Evolutionary conservation across 2,113 vertebrate species (phyloP), one percentile per base, ranked within the genome.

Genomic region (Rynchops niger): DNA sequence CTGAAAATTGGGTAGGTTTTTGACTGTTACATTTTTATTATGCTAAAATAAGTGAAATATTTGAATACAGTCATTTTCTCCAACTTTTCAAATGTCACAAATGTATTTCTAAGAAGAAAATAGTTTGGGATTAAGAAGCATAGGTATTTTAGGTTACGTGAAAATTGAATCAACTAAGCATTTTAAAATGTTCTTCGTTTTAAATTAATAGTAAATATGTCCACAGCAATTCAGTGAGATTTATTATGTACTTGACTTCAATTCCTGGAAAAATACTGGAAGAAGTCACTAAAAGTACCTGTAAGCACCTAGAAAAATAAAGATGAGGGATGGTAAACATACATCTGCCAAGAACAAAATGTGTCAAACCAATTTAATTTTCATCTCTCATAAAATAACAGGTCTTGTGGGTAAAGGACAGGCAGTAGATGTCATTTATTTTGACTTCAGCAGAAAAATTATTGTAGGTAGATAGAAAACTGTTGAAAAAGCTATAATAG

Each of bases 291-390:
- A 53, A 84, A 94, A 53, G 40, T 84, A 83, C 38, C 63, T 74
- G 20, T 94, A 93, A 87, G 73, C 21, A 30, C 30, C 30, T 50
- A 72, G 61, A 76, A 95, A 94, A 93, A 85, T 61, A 82, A 93
- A 86, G 56, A 34, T 59, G 59, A 81, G 58, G 38, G 9, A 86
- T 59, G 18, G 55, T 89, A 93, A 96, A 93, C 77, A 91, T 34
- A 52, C 5, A 40, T 91, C 96, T 91, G 30, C 89, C 73, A 89
- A 89, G 91, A 96, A 94, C 52, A 93, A 87, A 95, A 87, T 45
- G 9, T 49, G 81, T 96, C 93, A 96, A 85, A 94, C 52, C 65
- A 63, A 76, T 96, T 95, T 93, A 52, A 82, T 94, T 76, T 95
- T 94, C 47, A 69, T 91, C 40, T 71, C 3, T 2, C 4, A 4